phyloP scores from a whole-genome alignment of 2,888 invertebrate species.

The Dolichomitus sp. region DNA sequence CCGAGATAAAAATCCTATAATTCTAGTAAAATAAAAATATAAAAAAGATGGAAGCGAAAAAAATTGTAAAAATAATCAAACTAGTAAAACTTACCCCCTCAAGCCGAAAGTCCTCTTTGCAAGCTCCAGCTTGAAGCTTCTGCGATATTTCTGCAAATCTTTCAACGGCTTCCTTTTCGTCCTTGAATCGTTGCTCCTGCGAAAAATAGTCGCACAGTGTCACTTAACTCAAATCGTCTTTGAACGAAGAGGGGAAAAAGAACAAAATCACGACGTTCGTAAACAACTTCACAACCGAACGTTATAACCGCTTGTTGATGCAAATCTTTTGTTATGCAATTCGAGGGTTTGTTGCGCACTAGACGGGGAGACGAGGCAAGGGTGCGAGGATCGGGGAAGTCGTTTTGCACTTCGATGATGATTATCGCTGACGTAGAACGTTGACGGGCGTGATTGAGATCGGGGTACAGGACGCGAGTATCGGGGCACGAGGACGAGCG shows the following conservation, averaged over 20 bases:
- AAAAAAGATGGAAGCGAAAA: not conserved
- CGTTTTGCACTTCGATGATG: conserved; percentile 11
- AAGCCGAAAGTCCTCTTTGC: conserved; percentile 81
- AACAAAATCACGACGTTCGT: not conserved
- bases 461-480: conserved; percentile 45
- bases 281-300: conserved; percentile 6
- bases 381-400: conserved; percentile 10
- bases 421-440: not conserved
- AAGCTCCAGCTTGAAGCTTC: conserved; percentile 82
- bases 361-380: not conserved
- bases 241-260: not conserved
- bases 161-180: conserved; percentile 26
- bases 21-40: not conserved
- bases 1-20: not conserved
- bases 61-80: conserved; percentile 35
- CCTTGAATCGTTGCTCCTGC: not conserved
- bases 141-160: conserved; percentile 48
- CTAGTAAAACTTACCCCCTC: conserved; percentile 79
- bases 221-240: not conserved
- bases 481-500: conserved; percentile 54
- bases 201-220: not conserved
- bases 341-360: too few species aligned
- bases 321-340: not conserved
- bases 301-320: not conserved
- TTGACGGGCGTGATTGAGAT: conserved; percentile 9